Evolutionary conservation across 2,888 invertebrate species (phyloP).

Genomic region (Meliscaeva auricollis): DNA sequence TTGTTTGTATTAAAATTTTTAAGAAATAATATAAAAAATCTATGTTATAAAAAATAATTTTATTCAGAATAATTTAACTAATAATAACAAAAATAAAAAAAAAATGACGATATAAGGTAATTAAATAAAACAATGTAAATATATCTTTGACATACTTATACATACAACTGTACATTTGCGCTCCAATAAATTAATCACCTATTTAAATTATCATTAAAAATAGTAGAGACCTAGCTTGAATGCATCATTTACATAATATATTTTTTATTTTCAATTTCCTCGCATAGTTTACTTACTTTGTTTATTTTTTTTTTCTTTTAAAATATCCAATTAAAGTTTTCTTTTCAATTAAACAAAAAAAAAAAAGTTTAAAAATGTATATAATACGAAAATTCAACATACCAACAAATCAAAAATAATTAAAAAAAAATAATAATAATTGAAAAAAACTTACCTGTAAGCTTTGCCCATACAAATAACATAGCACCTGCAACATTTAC

Average conservation of each 20-base stretch:
- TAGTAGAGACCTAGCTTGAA: constrained; percentile 71
- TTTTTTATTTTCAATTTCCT: constrained; percentile 51
- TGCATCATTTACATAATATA: constrained; percentile 41
- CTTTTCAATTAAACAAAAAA: constrained; percentile 39
- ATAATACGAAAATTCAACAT: constrained; percentile 27
- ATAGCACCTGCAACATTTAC: constrained; percentile 67
- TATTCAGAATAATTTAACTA: constrained; percentile 59
- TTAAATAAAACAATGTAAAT: constrained; percentile 47
- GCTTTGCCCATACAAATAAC: constrained; percentile 62
- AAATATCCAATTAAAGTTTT: constrained; percentile 43
- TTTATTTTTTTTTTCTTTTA: neutral
- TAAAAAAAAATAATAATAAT: neutral
- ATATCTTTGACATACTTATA: constrained; percentile 33
- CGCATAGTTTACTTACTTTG: constrained; percentile 60
- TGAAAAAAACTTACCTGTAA: constrained; percentile 36
- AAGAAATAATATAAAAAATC: constrained; percentile 19
- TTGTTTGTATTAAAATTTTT: constrained; percentile 14
- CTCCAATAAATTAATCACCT: constrained; percentile 54
- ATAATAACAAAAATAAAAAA: constrained; percentile 25
- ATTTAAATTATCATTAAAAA: constrained; percentile 53
- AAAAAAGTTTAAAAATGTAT: constrained; percentile 1
- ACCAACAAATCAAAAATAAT: constrained; percentile 22
- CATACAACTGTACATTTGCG: constrained; percentile 53
- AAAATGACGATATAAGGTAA: constrained; percentile 66
- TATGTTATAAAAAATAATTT: constrained; percentile 14